Evolutionary conservation across 1,140 invertebrate species (phyloP), one percentile per base, ranked within the genome.

Genomic region (Geopemphigus sp.): DNA sequence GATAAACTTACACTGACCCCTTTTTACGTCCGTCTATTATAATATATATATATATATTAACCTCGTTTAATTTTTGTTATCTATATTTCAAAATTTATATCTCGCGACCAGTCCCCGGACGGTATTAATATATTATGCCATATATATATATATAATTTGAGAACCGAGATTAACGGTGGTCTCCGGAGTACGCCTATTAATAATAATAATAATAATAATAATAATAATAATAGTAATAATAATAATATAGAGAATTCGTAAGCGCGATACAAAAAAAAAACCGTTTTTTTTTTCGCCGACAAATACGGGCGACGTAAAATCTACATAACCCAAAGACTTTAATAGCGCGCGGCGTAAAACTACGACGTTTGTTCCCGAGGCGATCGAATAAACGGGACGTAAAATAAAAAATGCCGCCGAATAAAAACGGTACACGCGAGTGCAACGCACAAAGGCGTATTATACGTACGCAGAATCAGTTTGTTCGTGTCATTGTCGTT

Each of bases 401-500:
- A 24, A 29, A 32, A 17, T 1, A 72, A 72, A 72, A 54, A 32
- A 29, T 10, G 63, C 73, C 56, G n/a, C 45, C 59, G 56, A 26
- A 61, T 8, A 50, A 47, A 45, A 63, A 61, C 74, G 57, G 22
- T 50, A 59, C 63, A 63, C 63, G 22, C 45, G 73, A 61, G 61
- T 61, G 61, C 19, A 45, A 15, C 15, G 59, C 15, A 12, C 45
- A 39, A 50, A 5, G 50, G 29, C 5, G 61, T 61, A 45, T 47
- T 32, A 32, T 39, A 8, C 3, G 32, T 39, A 8, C 32, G 8
- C 32, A 73, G 14, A 15, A 19, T 6, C 73, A 59, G 73, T 14
- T 47, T 50, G 32, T 32, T 39, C 45, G 14, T 45, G 73, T 59
- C 73, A 59, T 78, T 78, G 57, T 63, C 57, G 12, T 63, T 78